A percentile compares a stretch with the other conserved stretches of the same genome.
Conservation (phyloP, 2,797 vertebrate genomes). For the Tokudaia tokunoshimensis region DNA sequence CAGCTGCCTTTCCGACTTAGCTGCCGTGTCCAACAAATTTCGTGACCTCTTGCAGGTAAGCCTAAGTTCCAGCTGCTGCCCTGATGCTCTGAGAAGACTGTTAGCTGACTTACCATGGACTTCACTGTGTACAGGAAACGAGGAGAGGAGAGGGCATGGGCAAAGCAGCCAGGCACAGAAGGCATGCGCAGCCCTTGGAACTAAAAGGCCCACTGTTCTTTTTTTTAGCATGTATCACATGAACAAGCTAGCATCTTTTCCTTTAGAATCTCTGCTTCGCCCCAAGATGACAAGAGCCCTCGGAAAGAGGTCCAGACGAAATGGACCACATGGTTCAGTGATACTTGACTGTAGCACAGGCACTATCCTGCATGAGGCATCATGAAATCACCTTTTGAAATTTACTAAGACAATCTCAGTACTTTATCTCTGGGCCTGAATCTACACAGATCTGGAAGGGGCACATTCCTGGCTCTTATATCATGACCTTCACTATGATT, state of each 20-base stretch:
- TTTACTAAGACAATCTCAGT: background rate
- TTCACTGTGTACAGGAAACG: background rate
- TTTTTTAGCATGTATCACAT: background rate
- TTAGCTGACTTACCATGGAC: background rate
- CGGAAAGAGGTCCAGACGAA: slow-evolving; percentile 69
- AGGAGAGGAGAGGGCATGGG: background rate
- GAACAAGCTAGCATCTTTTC: background rate
- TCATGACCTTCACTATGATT: background rate
- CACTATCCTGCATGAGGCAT: background rate
- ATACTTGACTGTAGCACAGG: background rate
- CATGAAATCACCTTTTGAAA: slow-evolving; percentile 14
- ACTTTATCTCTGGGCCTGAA: background rate
- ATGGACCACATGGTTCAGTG: background rate
- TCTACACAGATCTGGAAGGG: slow-evolving; percentile 7
- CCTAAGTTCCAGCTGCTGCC: background rate
- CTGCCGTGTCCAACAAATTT: slow-evolving; percentile 96
- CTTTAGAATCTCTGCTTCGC: background rate
- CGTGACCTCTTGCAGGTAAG: slow-evolving; percentile 97
- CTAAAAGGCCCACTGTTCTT: background rate
- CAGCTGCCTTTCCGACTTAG: slow-evolving; percentile 96
- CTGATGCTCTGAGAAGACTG: background rate
- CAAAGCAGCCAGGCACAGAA: background rate
- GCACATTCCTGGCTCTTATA: background rate
- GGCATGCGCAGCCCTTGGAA: background rate
- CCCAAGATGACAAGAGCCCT: slow-evolving; percentile 64